Evolutionary conservation across 2,888 invertebrate genomes (phyloP), one percentile per base, ranked within the genome.

Genomic region (Acanthopleura granulata): DNA sequence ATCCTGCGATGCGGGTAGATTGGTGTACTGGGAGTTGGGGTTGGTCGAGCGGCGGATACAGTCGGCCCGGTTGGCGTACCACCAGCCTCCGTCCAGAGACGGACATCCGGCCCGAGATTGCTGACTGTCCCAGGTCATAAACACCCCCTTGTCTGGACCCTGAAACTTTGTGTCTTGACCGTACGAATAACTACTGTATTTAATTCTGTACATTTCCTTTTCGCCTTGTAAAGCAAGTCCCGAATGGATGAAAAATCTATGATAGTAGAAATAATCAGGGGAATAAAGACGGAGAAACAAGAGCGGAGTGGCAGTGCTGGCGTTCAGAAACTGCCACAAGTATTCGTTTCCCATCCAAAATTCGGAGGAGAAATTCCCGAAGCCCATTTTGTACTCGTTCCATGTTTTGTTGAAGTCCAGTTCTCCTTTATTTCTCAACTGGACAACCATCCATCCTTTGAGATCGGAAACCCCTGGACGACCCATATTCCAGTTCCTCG

Each of bases 101-200:
- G 66, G 66, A 66, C 66, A 66, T 6, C 29, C 29, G 4, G 66
- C 3, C 14, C 66, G 66, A 6, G 66, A 16, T 25, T 1, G 29
- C 29, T 66, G 66, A 3, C 25, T 66, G 25, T 66, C 66, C 66
- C 66, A 66, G 16, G 66, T 66, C 66, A 66, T 25, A 25, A 66
- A 66, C 15, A 6, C 16, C 6, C 66, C 66, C 25, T 27, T 66
- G 14, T 6, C 66, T 25, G 66, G 66, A 66, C 15, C 29, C 29
- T 66, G 66, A 16, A 12, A 15, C 25, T 66, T 66, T 27, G 66
- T 27, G 15, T 66, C 66, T 25, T 27, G 27, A 6, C 27, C 66
- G 29, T 22, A 66, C 22, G 16, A 22, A 25, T 66, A 66, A 66
- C 66, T 25, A 16, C 6, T 66, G 25, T 66, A 66, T 27, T 66